These are phyloP conservation scores for Podargus strigoides DNA, from an alignment of 2,797 vertebrate species.

Conservation along the genomic window DNA sequence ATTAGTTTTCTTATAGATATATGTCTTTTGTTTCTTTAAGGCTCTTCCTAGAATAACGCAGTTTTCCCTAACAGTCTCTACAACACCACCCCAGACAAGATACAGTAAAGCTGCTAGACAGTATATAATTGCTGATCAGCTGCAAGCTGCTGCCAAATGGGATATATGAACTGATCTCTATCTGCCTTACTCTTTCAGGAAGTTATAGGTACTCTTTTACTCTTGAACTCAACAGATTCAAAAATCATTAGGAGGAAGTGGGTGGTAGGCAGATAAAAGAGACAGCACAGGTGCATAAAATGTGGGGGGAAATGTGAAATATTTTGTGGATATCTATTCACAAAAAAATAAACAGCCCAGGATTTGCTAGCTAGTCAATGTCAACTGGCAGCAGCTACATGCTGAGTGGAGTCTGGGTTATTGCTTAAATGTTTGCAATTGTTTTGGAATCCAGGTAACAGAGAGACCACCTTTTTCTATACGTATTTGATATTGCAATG, in stretches of 20 bases:
- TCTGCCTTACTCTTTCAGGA: background rate
- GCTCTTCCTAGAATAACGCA: background rate
- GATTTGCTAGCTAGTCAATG: background rate
- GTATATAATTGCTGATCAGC: background rate
- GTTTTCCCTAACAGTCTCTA: slow-evolving; percentile 2
- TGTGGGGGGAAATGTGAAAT: background rate
- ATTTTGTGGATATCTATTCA: background rate
- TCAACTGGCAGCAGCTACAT: background rate
- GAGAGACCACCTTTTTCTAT: background rate
- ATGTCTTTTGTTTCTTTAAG: background rate
- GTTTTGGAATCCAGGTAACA: background rate
- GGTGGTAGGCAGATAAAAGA: background rate
- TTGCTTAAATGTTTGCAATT: background rate
- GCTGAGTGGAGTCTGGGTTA: background rate
- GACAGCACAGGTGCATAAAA: background rate
- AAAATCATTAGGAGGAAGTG: background rate
- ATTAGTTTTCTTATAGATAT: background rate
- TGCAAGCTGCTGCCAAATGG: background rate
- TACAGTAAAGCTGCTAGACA: background rate
- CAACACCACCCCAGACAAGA: background rate
- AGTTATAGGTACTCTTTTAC: background rate
- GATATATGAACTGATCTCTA: background rate
- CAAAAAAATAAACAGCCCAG: background rate
- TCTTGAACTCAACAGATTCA: background rate
- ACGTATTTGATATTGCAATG: background rate